Percentiles rank a stretch among this genome's conserved stretches.
These are phyloP conservation scores for Luperina nickerlii DNA, from an alignment of 2,888 invertebrate genomes.

Conservation along the genomic window DNA sequence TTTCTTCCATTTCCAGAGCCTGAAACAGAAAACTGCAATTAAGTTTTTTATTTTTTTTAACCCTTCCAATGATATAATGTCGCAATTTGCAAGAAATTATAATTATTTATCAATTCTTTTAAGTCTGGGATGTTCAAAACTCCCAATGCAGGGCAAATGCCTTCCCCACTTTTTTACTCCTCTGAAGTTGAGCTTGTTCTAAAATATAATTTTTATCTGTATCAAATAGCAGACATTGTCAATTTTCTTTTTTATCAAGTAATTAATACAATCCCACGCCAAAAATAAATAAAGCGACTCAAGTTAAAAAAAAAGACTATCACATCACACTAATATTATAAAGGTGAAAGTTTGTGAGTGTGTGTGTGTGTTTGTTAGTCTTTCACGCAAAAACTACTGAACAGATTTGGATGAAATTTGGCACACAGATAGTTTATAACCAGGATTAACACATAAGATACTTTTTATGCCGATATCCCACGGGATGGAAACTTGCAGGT, in stretches of 20 bases:
- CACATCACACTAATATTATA: too few relatives aligned
- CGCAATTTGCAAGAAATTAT: not conserved
- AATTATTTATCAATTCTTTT: not conserved
- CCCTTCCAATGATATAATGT: not conserved
- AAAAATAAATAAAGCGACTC: too few relatives aligned
- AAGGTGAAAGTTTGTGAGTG: not conserved
- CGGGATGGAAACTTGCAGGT: too few relatives aligned
- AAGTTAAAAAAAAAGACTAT: not conserved
- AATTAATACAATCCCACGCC: too few relatives aligned
- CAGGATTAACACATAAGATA: too few relatives aligned
- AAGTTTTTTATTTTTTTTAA: not conserved
- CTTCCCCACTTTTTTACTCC: not conserved
- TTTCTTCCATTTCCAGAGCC: slow-evolving; percentile 92
- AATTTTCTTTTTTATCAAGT: too few relatives aligned
- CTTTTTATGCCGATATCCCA: too few relatives aligned
- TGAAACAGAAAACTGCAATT: slow-evolving; percentile 62
- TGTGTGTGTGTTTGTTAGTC: too few relatives aligned
- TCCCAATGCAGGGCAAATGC: not conserved
- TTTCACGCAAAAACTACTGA: not conserved
- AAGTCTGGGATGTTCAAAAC: too few relatives aligned
- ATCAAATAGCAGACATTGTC: too few relatives aligned
- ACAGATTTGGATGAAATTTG: not conserved
- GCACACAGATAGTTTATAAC: too few relatives aligned
- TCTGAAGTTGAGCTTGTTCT: not conserved
- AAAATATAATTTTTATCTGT: not conserved